These are phyloP conservation scores for Columba livia DNA, from an alignment of 2,113 vertebrate genomes.

Conservation along the genomic window DNA sequence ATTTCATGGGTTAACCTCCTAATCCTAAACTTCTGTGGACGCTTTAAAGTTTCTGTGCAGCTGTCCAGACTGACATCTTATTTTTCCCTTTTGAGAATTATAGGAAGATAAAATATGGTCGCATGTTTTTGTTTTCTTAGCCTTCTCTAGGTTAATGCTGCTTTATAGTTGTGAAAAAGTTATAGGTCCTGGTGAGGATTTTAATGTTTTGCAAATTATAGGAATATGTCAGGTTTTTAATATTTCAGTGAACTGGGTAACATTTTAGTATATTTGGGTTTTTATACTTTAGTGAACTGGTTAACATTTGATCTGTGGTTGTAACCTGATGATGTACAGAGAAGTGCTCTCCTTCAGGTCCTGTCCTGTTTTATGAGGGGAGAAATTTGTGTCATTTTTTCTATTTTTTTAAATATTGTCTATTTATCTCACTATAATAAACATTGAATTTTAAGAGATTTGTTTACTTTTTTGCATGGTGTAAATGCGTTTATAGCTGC, in stretches of 20 bases:
- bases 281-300: neutral
- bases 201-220: neutral
- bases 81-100: neutral
- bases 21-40: neutral
- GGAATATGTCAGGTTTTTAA: neutral
- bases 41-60: neutral
- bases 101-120: neutral
- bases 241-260: neutral
- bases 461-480: neutral
- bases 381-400: neutral
- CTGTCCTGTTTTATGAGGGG: neutral
- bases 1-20: neutral
- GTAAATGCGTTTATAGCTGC: neutral
- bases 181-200: neutral
- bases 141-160: neutral
- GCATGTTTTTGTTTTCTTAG: neutral
- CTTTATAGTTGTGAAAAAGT: neutral
- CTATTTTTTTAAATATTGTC: fast-evolving
- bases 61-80: neutral
- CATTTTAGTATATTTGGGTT: neutral
- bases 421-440: neutral
- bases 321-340: neutral
- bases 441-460: neutral
- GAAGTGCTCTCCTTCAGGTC: neutral
- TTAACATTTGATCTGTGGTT: neutral